phyloP scores from a whole-genome alignment of 2,888 invertebrate species.

The Agrochola lychnidis region DNA sequence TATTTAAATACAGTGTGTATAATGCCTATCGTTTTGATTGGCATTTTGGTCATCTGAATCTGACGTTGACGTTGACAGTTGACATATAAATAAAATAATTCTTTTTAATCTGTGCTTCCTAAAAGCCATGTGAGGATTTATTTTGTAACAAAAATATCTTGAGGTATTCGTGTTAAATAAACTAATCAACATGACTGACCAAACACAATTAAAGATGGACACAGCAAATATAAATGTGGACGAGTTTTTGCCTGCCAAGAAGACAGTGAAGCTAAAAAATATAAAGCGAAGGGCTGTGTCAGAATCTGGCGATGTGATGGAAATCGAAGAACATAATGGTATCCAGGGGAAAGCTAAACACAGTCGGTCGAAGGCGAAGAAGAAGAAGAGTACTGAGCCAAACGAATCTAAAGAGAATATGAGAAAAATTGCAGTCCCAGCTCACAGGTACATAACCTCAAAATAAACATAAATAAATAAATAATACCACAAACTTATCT shows the following conservation, averaged over 20 bases:
- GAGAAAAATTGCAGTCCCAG: conserved; percentile 96
- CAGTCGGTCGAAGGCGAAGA: conserved; percentile 83
- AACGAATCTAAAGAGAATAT: conserved; percentile 91
- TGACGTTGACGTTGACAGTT: conserved; percentile 8
- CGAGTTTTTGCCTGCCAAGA: conserved; percentile 89
- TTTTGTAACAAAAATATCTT: conserved; percentile 53
- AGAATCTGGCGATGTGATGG: conserved; percentile 91
- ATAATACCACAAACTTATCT: not conserved
- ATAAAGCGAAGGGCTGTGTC: conserved; percentile 88
- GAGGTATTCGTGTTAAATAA: conserved; percentile 20
- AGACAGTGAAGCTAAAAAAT: conserved; percentile 87
- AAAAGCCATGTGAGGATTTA: conserved; percentile 66
- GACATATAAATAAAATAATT: not conserved
- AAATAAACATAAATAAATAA: conserved; percentile 42
- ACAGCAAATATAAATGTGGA: conserved; percentile 88
- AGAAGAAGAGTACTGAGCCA: conserved; percentile 83
- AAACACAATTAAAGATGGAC: conserved; percentile 78
- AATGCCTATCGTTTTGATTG: not conserved
- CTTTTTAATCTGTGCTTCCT: conserved; percentile 53
- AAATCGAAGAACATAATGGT: conserved; percentile 92
- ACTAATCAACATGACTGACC: conserved; percentile 39
- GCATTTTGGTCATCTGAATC: not conserved
- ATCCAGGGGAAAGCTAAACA: conserved; percentile 87
- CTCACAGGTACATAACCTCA: conserved; percentile 92
- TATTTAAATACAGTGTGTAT: no score